Evolutionary conservation across 1,140 invertebrate species (phyloP).

Genomic region (Subanguina moxae): DNA sequence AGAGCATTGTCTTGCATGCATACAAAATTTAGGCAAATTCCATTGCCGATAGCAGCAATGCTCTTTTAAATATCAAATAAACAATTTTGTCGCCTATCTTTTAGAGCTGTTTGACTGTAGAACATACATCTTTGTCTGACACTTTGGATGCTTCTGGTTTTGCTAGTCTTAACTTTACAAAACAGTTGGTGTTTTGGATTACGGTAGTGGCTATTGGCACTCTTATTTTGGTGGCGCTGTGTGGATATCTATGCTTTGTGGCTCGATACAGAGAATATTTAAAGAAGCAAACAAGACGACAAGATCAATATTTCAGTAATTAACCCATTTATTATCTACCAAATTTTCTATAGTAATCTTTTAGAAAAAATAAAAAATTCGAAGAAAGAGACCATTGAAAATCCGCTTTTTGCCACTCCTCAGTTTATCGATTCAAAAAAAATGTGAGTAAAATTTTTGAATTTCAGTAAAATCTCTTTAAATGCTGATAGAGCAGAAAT

Average conservation of each 20-base stretch:
- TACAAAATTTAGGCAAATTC: too few species aligned
- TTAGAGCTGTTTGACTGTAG: neutral
- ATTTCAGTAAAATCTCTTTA: too few species aligned
- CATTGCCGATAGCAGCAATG: too few species aligned
- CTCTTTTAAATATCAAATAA: too few species aligned
- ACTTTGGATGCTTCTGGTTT: neutral
- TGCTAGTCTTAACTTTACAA: neutral
- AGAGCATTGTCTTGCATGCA: too few species aligned
- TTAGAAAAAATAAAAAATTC: neutral
- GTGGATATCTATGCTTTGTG: constrained; percentile 4
- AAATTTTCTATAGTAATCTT: neutral
- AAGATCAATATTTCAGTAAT: neutral
- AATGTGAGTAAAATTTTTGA: neutral
- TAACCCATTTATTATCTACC: neutral
- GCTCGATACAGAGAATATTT: constrained; percentile 5
- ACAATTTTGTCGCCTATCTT: too few species aligned
- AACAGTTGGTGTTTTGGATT: constrained; percentile 3
- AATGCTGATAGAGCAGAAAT: too few species aligned
- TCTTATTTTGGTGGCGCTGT: constrained; percentile 4
- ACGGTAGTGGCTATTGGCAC: neutral
- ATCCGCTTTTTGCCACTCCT: neutral
- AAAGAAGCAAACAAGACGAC: neutral
- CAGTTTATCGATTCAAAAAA: neutral
- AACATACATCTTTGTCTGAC: neutral
- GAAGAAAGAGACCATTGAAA: neutral